Evolutionary conservation across 2,888 invertebrate genomes (phyloP).

Genomic region (Disparrhopalites patrizii): DNA sequence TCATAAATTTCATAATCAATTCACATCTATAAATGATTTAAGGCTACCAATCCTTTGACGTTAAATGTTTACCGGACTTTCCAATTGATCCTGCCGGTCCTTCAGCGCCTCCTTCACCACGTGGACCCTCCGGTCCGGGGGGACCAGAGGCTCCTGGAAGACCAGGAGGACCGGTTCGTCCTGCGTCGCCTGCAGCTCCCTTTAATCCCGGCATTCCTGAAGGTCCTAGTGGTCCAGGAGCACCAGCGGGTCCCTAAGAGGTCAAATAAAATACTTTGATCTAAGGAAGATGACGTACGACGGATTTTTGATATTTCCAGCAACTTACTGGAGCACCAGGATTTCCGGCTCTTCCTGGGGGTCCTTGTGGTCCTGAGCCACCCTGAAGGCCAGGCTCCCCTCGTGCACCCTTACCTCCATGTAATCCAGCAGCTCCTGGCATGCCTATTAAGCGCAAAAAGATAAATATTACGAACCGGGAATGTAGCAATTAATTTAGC

Average conservation of each 20-base stretch:
- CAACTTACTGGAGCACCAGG: conserved; percentile 63
- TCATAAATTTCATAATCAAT: too few species aligned
- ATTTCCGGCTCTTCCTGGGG: conserved; percentile 73
- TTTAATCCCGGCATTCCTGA: conserved; percentile 67
- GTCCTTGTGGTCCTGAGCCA: conserved; percentile 68
- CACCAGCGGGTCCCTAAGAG: conserved; percentile 66
- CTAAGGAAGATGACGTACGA: too few species aligned
- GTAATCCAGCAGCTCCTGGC: conserved; percentile 60
- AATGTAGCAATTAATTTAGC: too few species aligned
- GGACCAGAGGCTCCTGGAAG: conserved; percentile 65
- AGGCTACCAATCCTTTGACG: too few species aligned
- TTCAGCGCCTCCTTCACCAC: conserved; percentile 66
- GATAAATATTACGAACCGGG: too few species aligned
- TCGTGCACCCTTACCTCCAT: conserved; percentile 69
- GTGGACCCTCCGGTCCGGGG: conserved; percentile 67
- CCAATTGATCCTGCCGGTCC: conserved; percentile 70
- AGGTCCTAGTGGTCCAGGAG: conserved; percentile 63
- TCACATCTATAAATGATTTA: too few species aligned
- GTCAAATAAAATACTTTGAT: too few species aligned
- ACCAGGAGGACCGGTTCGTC: conserved; percentile 65
- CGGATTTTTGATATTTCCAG: too few species aligned
- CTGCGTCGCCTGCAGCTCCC: conserved; percentile 66
- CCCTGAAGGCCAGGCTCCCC: conserved; percentile 74
- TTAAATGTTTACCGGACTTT: conserved; percentile 61
- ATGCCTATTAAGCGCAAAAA: too few species aligned